A percentile compares a stretch with the other conserved stretches of the same genome.
Evolutionary conservation across 2,113 vertebrate genomes (phyloP).

Genomic region (Phylloscopus trochilus): DNA sequence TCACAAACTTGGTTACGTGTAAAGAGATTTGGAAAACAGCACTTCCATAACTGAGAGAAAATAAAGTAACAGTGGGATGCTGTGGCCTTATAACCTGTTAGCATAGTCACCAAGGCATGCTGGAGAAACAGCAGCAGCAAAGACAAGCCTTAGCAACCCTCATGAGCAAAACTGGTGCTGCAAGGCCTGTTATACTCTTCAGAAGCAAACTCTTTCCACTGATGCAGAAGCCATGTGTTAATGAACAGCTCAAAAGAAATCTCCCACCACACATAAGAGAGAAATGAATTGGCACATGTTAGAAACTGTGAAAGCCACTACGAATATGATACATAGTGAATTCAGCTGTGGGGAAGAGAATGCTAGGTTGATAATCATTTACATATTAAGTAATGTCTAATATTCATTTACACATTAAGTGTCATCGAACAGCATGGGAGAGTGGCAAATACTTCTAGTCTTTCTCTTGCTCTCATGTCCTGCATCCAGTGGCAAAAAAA

Average conservation of each 20-base stretch:
- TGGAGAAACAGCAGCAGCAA: not conserved
- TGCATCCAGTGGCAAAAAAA: not conserved
- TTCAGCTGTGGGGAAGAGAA: not conserved
- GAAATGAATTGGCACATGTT: not conserved
- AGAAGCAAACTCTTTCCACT: not conserved
- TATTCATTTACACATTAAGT: not conserved
- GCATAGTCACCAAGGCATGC: not conserved
- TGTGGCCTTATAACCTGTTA: not conserved
- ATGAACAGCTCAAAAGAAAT: not conserved
- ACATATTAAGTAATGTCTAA: not conserved
- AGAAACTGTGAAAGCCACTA: not conserved
- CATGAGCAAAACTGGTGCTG: not conserved
- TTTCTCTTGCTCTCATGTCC: not conserved
- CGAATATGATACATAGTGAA: not conserved
- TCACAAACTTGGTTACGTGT: not conserved
- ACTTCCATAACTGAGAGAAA: not conserved
- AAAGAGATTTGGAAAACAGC: not conserved
- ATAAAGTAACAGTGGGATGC: not conserved
- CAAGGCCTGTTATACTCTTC: not conserved
- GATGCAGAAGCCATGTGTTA: not conserved
- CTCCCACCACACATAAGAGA: fast-evolving
- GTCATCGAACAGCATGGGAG: not conserved
- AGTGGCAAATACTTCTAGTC: not conserved
- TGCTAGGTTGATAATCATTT: not conserved
- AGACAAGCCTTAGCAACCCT: not conserved